Evolutionary conservation across 2,888 invertebrate species (phyloP), one percentile per base, ranked within the genome.

Genomic region (Malacosoma neustria): DNA sequence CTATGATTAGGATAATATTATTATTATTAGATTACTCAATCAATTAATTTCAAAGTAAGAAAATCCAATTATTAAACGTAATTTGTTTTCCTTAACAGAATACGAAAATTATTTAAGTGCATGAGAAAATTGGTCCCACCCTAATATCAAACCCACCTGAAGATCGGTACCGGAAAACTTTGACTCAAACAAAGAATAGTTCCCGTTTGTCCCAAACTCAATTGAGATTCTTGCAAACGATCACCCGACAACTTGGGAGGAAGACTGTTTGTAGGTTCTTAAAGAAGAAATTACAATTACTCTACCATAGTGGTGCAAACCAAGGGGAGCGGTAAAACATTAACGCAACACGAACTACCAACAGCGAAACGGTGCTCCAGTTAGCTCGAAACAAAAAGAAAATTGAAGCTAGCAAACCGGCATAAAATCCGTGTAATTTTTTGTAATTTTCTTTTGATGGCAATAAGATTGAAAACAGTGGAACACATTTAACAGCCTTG

Each of bases 131-230:
- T n/a, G n/a, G n/a, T n/a, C n/a, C n/a, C n/a, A n/a, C n/a, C n/a
- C n/a, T n/a, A n/a, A n/a, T n/a, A n/a, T 22, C 9, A 22, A 9
- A 65, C 72, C 84, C 90, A 93, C 93, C 93, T 93, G 88, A 91
- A 92, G 37, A 77, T 71, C 43, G 93, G 92, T 64, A 91, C 89
- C 42, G 93, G 93, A 75, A 88, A 92, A 42, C 91, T 90, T 87
- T 93, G 93, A 59, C 91, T 90, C 52, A 91, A 89, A 72, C 93
- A 93, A 58, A 92, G 84, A 54, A 91, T 87, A 42, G 89, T 58
- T 45, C 67, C 72, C 37, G 70, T 61, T 72, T 60, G 49, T 45
- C 63, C 68, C 29, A 54, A 43, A 46, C 47, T 50, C 41, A 80
- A 63, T 39, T 74, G 70, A 43, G 80, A 70, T 56, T 88, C 87